Evolutionary conservation across 1,140 invertebrate species (phyloP), one percentile per base, ranked within the genome.

Genomic region (Vanessa tameamea): DNA sequence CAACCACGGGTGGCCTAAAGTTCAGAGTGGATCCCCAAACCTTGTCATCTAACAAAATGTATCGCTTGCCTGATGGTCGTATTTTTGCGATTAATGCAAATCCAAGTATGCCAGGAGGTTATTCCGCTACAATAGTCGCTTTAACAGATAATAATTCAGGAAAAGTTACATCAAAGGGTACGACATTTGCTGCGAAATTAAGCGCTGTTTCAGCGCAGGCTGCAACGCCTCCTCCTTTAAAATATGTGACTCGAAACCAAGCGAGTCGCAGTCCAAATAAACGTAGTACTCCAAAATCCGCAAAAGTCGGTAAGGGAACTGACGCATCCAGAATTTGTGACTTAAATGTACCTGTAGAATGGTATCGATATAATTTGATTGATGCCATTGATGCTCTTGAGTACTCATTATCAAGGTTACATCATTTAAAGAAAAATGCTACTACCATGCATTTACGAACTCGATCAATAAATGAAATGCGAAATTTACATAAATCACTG

Each of bases 11-110:
- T 11, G 92, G 92, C 0, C 78, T 93, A 9, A 93, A 93, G 73
- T 93, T 93, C 73, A 81, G 91, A 15, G 90, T 93, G 9, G 92
- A 93, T 73, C 93, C 93, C 13, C 90, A 93, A 76, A 93, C 92
- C 2, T 79, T 93, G 31, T 93, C 90, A 0, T 90, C 91, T 23
- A 92, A 93, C 65, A 93, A 93, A 79, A 93, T 93, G 92, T 93
- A 93, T 75, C 82, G 92, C 6, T 75, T 93, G 37, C 92, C 93
- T 1, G 93, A 93, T 68, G 93, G 93, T 2, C 86, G 93, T 15
- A 86, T 93, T 64, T 93, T 93, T 75, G 91, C 92, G 4, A 93
- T 93, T 20, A 93, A 93, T 73, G 80, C 86, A 13, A 93, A 93
- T 74, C 87, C 92, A 9, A 86, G 78, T 43, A 92, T 93, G 91